Evolutionary conservation across 2,797 vertebrate species (phyloP), one percentile per base, ranked within the genome.

Genomic region (Myotis vivesi): DNA sequence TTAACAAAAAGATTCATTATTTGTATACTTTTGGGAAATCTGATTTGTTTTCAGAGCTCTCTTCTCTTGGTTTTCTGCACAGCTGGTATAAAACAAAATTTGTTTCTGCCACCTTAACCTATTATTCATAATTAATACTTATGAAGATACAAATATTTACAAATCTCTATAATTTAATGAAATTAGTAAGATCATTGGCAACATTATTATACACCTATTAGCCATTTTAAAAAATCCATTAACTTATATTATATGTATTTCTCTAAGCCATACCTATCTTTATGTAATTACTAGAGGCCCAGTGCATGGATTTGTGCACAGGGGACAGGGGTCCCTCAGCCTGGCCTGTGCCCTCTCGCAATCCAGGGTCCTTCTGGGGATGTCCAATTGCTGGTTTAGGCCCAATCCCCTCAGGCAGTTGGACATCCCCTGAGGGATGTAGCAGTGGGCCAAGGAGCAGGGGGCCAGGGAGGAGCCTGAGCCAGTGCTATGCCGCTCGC

Each of bases 91-190:
- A 94, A 94, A 89, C 86, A 92, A 96, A 95, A 95, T 95, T 77
- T 96, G 84, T 94, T 95, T 79, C 75, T 96, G 62, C 62, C 76
- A 91, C 90, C 76, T 96, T 93, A 95, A 79, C 89, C 77, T 87
- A 94, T 96, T 96, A 96, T n/a, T 96, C 86, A 94, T 96, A 94
- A 97, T 97, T 97, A 96, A 96, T 95, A 89, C 25, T 93, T 92
- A 94, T 51, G 41, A 96, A 94, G 95, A 97, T 92, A 94, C 76
- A 97, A 97, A 97, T 96, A 97, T 97, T 97, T 97, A 97, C 68
- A 96, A 95, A 96, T 96, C 28, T 84, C 62, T 55, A 87, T 95
- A 96, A 96, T 96, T 95, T 95, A 66, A 38, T 87, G 77, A 96
- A 96, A 96, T 95, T 80, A 90, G 57, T 85, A 80, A 91, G 69